These are phyloP conservation scores for Spea hammondii DNA, from an alignment of 2,797 vertebrate genomes.

Conservation along the genomic window DNA sequence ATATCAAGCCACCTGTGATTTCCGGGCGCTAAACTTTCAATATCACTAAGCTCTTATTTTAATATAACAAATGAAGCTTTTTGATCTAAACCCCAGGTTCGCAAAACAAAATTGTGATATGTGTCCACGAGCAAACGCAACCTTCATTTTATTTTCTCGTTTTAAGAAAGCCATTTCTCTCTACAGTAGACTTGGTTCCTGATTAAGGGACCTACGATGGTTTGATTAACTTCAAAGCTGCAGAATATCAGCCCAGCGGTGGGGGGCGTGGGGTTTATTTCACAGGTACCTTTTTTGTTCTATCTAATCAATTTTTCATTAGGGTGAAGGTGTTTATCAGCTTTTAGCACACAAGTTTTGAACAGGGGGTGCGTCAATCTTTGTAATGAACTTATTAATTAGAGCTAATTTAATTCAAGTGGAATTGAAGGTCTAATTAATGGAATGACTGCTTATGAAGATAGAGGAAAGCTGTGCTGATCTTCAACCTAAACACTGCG, in stretches of 20 bases:
- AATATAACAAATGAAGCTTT: too few relatives aligned
- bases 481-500: conserved; percentile 65
- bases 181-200: conserved; percentile 74
- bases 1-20: too few relatives aligned
- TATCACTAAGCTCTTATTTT: too few relatives aligned
- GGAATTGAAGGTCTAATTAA: conserved; percentile 90
- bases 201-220: conserved; percentile 78
- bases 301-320: conserved; percentile 99
- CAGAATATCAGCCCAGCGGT: conserved; percentile 74
- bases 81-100: too few relatives aligned
- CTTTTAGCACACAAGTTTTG: conserved; percentile 87
- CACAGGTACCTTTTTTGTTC: conserved; percentile 76
- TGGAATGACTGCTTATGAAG: conserved; percentile 77
- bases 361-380: conserved; percentile 84
- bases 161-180: conserved; percentile 58
- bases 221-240: conserved; percentile 83
- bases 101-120: conserved; percentile 1
- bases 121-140: conserved; percentile 2
- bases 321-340: conserved; percentile 98
- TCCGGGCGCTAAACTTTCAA: too few relatives aligned
- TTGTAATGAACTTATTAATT: conserved; percentile 94
- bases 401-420: conserved; percentile 98
- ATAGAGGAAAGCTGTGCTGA: conserved; percentile 66
- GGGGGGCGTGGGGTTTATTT: conserved; percentile 67
- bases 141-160: neutral